Evolutionary conservation across 1,140 invertebrate genomes (phyloP), one percentile per base, ranked within the genome.

Genomic region (Ectropis grisescens): DNA sequence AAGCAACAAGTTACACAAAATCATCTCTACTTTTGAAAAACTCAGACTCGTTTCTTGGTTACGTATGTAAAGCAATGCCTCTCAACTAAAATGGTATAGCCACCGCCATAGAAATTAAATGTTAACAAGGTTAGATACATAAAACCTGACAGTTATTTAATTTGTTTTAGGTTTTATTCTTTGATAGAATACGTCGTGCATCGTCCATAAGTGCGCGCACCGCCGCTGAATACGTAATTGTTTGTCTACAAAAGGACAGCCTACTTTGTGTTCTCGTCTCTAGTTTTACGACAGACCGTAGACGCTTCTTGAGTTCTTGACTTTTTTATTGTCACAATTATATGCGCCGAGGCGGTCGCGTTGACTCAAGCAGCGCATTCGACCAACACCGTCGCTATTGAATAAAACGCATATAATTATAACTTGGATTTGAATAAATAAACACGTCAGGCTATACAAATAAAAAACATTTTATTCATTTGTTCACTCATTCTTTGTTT

Each of bases 251-350:
- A 66, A 65, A 67, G 55, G 58, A 65, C 55, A 56, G 39, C 37
- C 57, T 58, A 55, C 56, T 62, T 66, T 67, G 57, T 69, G 55
- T 58, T 48, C 45, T 49, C 49, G 55, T 61, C 52, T 65, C 57
- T 61, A 66, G 58, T 70, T 75, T 68, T 74, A 68, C 64, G 61
- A 64, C 53, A 60, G 58, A 67, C 61, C n/a, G n/a, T n/a, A n/a
- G n/a, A n/a, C n/a, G n/a, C n/a, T n/a, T n/a, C n/a, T n/a, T n/a
- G n/a, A n/a, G n/a, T n/a, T 59, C 58, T 70, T 60, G 57, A 58
- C 51, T 57, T 53, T 54, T 62, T 60, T 50, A 60, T 70, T 60
- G 58, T 66, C 56, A 59, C 64, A 66, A 66, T 52, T 49, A 50
- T 60, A 51, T 58, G 50, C 54, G 48, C 14, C 38, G 54, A 54